Conservation (phyloP, 92 coral and sea anemone genomes). For the Blastomussa wellsi region DNA sequence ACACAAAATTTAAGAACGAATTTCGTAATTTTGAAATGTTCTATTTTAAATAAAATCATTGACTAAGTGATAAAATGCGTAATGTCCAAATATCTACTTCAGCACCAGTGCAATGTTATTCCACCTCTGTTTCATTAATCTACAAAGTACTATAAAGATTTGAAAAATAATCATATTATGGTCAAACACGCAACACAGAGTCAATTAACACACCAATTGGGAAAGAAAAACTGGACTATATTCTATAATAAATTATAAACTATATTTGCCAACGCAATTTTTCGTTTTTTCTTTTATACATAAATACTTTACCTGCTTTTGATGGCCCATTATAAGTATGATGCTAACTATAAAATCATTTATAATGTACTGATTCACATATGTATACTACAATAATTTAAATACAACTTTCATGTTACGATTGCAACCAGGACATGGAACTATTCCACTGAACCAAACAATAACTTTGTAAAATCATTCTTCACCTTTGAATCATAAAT, state of each 20-base stretch:
- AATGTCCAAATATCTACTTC: background rate
- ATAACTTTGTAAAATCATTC: background rate
- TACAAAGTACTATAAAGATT: background rate
- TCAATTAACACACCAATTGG: no score
- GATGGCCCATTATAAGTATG: background rate
- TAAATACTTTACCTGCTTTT: background rate
- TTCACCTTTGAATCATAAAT: slow-evolving; percentile 16
- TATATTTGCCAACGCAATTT: no score
- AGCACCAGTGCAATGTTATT: no score
- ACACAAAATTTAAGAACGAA: background rate
- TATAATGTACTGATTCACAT: background rate
- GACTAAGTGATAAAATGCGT: background rate
- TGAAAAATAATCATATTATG: no score
- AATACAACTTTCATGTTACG: background rate
- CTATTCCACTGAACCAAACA: background rate
- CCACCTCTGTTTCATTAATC: background rate
- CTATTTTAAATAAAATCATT: no score
- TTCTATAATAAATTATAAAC: no score
- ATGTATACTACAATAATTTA: background rate
- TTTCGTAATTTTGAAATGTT: no score
- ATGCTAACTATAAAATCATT: background rate
- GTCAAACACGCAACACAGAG: no score
- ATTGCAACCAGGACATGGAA: background rate
- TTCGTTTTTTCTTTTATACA: background rate
- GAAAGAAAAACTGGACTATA: no score